Percentiles rank a stretch among this genome's conserved stretches.
These are phyloP conservation scores for Gymnocypris eckloni DNA, from an alignment of 2,797 vertebrate species.

Conservation along the genomic window DNA sequence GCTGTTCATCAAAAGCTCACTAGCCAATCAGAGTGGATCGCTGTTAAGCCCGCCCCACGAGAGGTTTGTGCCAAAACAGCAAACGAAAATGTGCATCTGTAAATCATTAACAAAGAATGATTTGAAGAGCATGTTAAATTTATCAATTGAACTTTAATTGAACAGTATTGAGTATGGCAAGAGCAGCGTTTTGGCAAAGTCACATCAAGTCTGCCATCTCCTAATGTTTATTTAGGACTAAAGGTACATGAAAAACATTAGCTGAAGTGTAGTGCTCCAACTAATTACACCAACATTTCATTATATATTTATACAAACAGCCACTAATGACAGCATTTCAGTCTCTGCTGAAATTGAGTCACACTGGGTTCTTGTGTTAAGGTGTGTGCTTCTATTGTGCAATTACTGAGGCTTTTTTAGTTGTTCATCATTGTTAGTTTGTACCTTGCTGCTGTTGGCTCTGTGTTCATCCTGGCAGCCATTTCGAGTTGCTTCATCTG, in stretches of 20 bases:
- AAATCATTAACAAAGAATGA: too few relatives aligned
- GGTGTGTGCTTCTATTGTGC: neutral
- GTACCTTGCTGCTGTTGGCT: conserved; percentile 84
- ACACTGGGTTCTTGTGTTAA: neutral
- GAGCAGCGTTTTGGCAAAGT: neutral
- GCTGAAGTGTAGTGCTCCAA: neutral
- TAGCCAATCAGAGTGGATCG: too few relatives aligned
- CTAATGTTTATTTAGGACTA: neutral
- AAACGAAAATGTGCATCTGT: too few relatives aligned
- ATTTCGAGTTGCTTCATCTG: conserved; percentile 83
- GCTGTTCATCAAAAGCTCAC: too few relatives aligned
- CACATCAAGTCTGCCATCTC: too few relatives aligned
- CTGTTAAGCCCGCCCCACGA: too few relatives aligned
- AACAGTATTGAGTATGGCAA: neutral
- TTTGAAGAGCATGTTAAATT: too few relatives aligned
- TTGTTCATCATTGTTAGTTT: conserved; percentile 2
- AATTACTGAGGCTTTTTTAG: neutral
- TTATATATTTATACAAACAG: too few relatives aligned
- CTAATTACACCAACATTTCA: neutral
- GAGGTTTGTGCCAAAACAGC: too few relatives aligned
- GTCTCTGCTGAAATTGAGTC: neutral
- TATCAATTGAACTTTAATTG: neutral
- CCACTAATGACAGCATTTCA: neutral
- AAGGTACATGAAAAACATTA: neutral
- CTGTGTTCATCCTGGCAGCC: conserved; percentile 85